These are phyloP conservation scores for Apocrypta bakeri DNA, from an alignment of 1,140 invertebrate species.

Conservation along the genomic window DNA sequence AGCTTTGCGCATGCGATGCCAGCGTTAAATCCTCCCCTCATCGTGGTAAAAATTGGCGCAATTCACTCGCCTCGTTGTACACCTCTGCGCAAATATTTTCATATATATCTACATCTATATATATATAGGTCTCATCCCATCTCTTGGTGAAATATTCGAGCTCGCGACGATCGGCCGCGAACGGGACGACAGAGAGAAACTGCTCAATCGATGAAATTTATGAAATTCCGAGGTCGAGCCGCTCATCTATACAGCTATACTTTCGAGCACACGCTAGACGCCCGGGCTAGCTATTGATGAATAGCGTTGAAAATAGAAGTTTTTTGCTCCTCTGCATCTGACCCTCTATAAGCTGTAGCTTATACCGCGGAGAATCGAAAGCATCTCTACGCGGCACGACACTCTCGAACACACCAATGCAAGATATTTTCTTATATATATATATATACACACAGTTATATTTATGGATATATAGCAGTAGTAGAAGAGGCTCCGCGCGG, in stretches of 20 bases:
- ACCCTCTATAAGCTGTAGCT: too few relatives aligned
- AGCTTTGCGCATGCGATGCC: too few relatives aligned
- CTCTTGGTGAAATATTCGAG: neutral
- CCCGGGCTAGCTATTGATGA: conserved; percentile 12
- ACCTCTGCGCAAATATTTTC: too few relatives aligned
- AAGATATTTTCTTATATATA: too few relatives aligned
- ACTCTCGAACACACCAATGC: neutral
- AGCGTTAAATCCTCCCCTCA: too few relatives aligned
- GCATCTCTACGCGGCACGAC: neutral
- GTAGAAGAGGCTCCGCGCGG: neutral
- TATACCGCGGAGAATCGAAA: neutral
- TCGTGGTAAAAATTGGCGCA: neutral
- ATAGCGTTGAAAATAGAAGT: conserved; percentile 22
- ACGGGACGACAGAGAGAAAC: conserved; percentile 15
- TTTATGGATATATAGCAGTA: neutral
- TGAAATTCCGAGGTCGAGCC: neutral
- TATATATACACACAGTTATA: too few relatives aligned
- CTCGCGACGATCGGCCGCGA: neutral
- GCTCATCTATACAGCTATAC: neutral
- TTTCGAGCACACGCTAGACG: neutral
- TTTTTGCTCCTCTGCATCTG: neutral
- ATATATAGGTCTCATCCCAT: neutral
- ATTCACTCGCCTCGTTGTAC: neutral
- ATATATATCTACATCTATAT: too few relatives aligned
- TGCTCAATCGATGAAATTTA: conserved; percentile 20